A percentile compares a stretch with the other conserved stretches of the same genome.
These are phyloP conservation scores for Phataginus tetradactyla DNA, from an alignment of 2,797 vertebrate species.

Conservation along the genomic window DNA sequence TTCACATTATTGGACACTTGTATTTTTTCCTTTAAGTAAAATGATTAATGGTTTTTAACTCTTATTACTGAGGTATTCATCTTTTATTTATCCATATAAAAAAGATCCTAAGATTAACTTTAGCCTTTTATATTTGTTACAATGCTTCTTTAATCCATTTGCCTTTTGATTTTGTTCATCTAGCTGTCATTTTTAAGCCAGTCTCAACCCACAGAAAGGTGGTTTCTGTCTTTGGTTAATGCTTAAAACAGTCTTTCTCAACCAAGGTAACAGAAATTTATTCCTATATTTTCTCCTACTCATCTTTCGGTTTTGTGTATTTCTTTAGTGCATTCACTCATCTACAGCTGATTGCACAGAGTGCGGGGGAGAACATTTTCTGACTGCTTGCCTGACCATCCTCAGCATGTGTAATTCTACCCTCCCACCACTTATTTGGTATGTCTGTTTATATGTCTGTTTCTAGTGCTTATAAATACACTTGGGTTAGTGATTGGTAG, in stretches of 20 bases:
- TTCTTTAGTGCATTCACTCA: background rate
- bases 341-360: background rate
- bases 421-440: background rate
- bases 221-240: background rate
- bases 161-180: background rate
- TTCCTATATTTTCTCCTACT: background rate
- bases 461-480: background rate
- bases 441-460: background rate
- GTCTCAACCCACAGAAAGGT: background rate
- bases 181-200: background rate
- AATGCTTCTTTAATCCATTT: background rate
- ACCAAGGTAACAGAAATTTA: background rate
- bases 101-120: background rate
- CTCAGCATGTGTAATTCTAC: rapidly evolving
- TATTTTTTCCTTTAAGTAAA: background rate
- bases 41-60: background rate
- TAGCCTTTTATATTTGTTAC: background rate
- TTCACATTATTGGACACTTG: background rate
- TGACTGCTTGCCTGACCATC: background rate
- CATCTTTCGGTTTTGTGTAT: background rate
- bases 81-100: background rate
- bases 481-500: background rate
- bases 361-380: background rate
- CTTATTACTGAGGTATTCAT: background rate
- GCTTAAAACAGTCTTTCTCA: background rate